Conservation (phyloP, 2,113 vertebrate species). For the Anas platyrhynchos region DNA sequence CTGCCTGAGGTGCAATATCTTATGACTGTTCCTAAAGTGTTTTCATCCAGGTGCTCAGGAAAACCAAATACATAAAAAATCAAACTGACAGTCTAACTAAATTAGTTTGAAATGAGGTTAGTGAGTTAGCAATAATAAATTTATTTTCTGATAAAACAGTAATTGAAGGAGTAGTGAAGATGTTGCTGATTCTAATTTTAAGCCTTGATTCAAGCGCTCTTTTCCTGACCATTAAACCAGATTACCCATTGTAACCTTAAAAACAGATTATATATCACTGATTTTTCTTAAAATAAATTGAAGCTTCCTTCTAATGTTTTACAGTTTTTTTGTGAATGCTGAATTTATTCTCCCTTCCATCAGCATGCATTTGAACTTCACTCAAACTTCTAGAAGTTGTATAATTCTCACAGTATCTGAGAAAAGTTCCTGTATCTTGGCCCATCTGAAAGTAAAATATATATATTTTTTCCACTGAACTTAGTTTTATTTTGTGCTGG, state of each 20-base stretch:
- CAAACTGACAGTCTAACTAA: background rate
- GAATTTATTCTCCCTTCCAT: background rate
- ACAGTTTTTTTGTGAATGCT: background rate
- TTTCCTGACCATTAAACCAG: background rate
- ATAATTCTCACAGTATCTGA: background rate
- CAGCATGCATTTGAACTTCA: background rate
- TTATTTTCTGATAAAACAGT: conserved; percentile 38
- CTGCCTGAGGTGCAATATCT: background rate
- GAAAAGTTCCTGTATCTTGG: background rate
- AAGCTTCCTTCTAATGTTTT: background rate
- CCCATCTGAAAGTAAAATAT: background rate
- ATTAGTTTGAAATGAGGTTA: background rate
- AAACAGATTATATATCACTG: background rate
- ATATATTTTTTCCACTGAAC: background rate
- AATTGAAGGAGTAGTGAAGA: background rate
- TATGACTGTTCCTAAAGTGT: background rate
- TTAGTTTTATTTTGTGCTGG: background rate
- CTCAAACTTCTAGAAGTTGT: background rate
- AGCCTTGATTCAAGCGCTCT: background rate
- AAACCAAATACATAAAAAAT: conserved; percentile 20
- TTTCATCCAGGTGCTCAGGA: conserved; percentile 18
- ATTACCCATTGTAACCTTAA: background rate
- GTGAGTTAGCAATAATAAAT: background rate
- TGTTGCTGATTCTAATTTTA: background rate
- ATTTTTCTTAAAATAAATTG: background rate